Percentiles rank a stretch among this genome's conserved stretches.
Evolutionary conservation across 2,113 vertebrate genomes (phyloP).

Genomic region (Peucedramus taeniatus): DNA sequence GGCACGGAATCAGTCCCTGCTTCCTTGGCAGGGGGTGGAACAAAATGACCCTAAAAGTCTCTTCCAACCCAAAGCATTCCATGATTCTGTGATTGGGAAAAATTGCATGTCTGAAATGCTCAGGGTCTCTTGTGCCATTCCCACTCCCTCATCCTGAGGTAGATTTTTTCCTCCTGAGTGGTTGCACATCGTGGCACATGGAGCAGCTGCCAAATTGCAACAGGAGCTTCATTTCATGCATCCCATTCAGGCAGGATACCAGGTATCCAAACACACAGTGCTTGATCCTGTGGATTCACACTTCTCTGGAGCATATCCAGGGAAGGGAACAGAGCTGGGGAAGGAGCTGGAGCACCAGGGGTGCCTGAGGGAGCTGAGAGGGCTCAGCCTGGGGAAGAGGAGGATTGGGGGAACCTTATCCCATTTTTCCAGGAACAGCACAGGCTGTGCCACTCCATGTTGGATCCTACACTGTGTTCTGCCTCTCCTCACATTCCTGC

Average conservation of each 20-base stretch:
- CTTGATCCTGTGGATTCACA: background rate
- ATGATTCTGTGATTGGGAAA: background rate
- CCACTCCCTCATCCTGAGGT: background rate
- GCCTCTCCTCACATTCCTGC: background rate
- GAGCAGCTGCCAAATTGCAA: background rate
- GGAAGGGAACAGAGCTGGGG: background rate
- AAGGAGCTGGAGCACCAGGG: background rate
- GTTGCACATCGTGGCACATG: background rate
- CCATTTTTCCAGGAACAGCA: background rate
- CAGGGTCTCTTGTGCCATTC: background rate
- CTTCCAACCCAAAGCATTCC: background rate
- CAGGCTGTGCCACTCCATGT: background rate
- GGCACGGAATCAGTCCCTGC: background rate
- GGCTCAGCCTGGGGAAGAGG: background rate
- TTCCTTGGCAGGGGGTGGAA: background rate
- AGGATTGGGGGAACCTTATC: background rate
- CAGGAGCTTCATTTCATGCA: background rate
- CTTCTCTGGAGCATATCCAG: background rate
- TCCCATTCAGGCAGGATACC: background rate
- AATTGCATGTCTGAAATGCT: background rate
- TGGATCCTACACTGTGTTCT: accelerated
- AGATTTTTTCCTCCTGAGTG: background rate
- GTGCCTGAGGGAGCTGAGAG: background rate
- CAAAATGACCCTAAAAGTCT: background rate
- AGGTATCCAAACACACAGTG: background rate